Evolutionary conservation across 2,113 vertebrate genomes (phyloP).

Genomic region (Crotalus tigris): DNA sequence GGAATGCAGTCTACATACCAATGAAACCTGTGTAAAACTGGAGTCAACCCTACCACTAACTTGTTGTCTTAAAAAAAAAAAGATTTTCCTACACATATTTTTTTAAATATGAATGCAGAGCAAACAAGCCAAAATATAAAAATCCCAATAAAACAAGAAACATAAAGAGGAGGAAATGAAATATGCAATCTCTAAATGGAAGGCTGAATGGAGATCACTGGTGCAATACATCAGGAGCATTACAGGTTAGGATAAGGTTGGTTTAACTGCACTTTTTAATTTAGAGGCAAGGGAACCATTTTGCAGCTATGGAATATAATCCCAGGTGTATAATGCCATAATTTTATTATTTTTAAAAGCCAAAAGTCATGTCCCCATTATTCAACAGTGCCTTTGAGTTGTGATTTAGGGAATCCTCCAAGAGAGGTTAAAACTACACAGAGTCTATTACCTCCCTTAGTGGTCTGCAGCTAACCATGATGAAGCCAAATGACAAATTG

Average conservation of each 20-base stretch:
- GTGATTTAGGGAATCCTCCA: neutral
- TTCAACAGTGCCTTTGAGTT: neutral
- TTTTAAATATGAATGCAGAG: neutral
- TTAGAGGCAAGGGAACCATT: neutral
- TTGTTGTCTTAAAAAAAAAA: neutral
- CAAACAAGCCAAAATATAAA: neutral
- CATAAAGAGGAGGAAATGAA: neutral
- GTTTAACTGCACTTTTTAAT: neutral
- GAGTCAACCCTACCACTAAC: neutral
- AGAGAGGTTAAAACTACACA: neutral
- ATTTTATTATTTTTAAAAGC: neutral
- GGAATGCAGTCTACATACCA: neutral
- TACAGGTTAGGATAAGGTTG: neutral
- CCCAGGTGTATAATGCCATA: neutral
- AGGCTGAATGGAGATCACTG: neutral
- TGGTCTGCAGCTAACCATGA: neutral
- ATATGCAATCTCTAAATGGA: neutral
- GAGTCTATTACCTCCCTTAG: neutral
- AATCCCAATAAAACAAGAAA: neutral
- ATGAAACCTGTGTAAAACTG: neutral
- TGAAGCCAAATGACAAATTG: neutral
- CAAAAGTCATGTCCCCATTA: neutral
- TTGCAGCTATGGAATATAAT: neutral
- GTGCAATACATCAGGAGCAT: neutral
- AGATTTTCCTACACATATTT: neutral